Base-by-base conservation (phyloP, 1,140 invertebrate species). In the Triops cancriformis region DNA sequence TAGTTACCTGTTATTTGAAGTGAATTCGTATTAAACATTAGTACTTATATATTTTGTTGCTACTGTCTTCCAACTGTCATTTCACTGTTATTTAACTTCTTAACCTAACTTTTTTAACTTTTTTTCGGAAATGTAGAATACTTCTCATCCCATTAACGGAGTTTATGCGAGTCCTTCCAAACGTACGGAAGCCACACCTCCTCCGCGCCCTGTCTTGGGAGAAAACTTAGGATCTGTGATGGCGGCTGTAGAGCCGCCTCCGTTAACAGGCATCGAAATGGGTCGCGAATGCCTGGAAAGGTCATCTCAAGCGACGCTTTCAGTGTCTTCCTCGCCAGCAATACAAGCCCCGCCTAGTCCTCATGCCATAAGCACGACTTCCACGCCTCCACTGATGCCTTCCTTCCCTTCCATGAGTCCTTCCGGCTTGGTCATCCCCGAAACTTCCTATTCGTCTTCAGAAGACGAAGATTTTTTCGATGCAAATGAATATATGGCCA, bases 401-500 rank as follows among this genome's bases (percentile, higher is more conserved):
- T 74, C 51, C 51, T 64, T 64, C 9, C 72, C 12, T 72, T 45
- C 37, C 75, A 64, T 73, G 76, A 45, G 27, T 42, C 77, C 14
- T 26, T 74, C 18, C 37, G 76, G 73, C 75, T 85, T 90, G 43
- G 85, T 88, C 37, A 92, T 96, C 43, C 95, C 94, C 27, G 93
- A 93, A 82, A 95, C 91, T 74, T 98, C 95, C 0, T 98, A 98
- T 85, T 98, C 95, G 0, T 96, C 94, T 82, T 97, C 95, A 45
- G 89, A 89, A 81, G 96, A 98, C 82, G 96, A 98, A 80, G 95
- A 98, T 84, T 98, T 95, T 85, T 98, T 90, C 84, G 96, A 98
- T 88, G 96, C 96, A 10, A 91, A 94, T 80, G 94, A 97, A 26
- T 79, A 80, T 43, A 76, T 80, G n/a, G 45, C 76, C 78, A 74